Evolutionary conservation across 2,797 vertebrate species (phyloP).

Genomic region (Brachyalestes nurse): DNA sequence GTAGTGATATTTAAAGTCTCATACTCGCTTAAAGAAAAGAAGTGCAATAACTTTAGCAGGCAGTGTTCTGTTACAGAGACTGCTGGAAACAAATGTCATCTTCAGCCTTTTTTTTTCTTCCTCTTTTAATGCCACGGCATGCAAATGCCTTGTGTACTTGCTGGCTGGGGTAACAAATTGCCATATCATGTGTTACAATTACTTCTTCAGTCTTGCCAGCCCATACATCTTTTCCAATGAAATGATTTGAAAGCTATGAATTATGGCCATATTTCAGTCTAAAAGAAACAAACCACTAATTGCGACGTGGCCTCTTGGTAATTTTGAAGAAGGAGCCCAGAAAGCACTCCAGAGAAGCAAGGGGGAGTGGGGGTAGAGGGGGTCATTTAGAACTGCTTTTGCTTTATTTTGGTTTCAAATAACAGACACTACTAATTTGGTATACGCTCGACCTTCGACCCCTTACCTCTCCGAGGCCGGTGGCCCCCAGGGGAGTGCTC

Average conservation of each 20-base stretch:
- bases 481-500: constrained; percentile 80
- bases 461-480: constrained; percentile 53
- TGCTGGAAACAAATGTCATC: constrained; percentile 71
- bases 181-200: constrained; percentile 84
- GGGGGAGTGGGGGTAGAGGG: constrained; percentile 73
- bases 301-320: constrained; percentile 82
- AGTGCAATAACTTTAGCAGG: constrained; percentile 63
- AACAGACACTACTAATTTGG: constrained; percentile 93
- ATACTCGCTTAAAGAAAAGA: constrained; percentile 67
- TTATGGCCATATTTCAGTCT: constrained; percentile 88
- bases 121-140: constrained; percentile 64
- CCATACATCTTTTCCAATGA: constrained; percentile 74
- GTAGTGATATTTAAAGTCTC: constrained; percentile 59
- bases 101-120: not conserved
- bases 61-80: constrained; percentile 69
- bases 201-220: constrained; percentile 73
- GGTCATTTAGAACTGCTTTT: constrained; percentile 86
- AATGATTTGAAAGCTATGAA: constrained; percentile 85
- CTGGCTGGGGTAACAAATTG: constrained; percentile 81
- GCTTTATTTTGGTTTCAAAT: constrained; percentile 92
- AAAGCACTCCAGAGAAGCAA: constrained; percentile 71
- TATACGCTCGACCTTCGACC: constrained; percentile 84
- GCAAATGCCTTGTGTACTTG: constrained; percentile 80
- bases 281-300: constrained; percentile 86
- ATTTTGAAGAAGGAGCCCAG: constrained; percentile 79